Evolutionary conservation across 2,113 vertebrate genomes (phyloP).

Genomic region (Nerophis lumbriciformis): DNA sequence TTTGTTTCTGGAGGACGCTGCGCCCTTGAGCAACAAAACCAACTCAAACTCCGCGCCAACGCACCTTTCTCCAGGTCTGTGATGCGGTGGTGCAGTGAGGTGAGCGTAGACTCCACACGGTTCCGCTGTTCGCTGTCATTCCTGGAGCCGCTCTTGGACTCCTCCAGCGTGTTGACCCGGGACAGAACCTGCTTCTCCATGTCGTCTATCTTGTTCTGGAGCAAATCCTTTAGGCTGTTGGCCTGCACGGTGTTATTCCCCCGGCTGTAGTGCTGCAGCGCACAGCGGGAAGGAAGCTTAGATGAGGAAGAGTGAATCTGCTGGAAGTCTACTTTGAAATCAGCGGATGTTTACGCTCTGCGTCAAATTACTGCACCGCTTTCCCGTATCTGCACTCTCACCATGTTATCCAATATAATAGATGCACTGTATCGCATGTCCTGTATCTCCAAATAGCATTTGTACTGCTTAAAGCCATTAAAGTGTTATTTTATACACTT

Average conservation of each 20-base stretch:
- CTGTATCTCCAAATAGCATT: too few relatives aligned
- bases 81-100: conserved; percentile 91
- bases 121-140: conserved; percentile 88
- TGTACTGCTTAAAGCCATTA: too few relatives aligned
- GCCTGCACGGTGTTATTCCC: conserved; percentile 84
- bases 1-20: neutral
- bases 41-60: conserved; percentile 14
- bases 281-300: conserved; percentile 37
- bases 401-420: too few relatives aligned
- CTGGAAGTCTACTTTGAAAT: conserved; percentile 2
- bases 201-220: conserved; percentile 95
- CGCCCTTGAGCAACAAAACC: neutral
- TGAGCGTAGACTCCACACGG: conserved; percentile 89
- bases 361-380: neutral
- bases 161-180: conserved; percentile 89
- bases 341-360: neutral
- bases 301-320: conserved; percentile 5
- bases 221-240: conserved; percentile 88
- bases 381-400: too few relatives aligned
- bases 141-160: conserved; percentile 74
- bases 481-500: too few relatives aligned
- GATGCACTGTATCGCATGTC: too few relatives aligned
- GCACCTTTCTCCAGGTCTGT: conserved; percentile 95
- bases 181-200: conserved; percentile 95
- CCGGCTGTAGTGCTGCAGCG: conserved; percentile 84